Percentiles rank a stretch among this genome's conserved stretches.
Conservation (phyloP, 2,888 invertebrate species). For the Neoitamus cyanurus region DNA sequence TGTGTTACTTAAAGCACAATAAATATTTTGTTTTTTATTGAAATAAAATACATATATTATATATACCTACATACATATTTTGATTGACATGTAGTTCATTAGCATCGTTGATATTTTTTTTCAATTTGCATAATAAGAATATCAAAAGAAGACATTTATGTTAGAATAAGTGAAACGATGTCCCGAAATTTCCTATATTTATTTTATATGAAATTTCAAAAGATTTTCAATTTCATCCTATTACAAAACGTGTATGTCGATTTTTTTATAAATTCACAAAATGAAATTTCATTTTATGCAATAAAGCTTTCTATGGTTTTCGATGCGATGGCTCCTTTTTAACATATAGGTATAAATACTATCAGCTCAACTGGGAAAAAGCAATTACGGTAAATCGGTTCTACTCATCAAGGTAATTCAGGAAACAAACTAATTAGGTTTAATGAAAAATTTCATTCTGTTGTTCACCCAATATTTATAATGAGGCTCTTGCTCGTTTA, state of each 20-base stretch:
- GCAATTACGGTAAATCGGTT: not conserved
- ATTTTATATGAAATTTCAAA: too few relatives aligned
- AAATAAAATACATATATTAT: too few relatives aligned
- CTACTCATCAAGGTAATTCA: not conserved
- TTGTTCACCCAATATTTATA: not conserved
- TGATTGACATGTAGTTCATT: too few relatives aligned
- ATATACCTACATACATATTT: too few relatives aligned
- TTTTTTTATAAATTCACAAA: not conserved
- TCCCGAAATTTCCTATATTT: too few relatives aligned
- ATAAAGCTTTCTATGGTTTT: not conserved
- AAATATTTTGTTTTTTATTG: too few relatives aligned
- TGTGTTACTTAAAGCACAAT: too few relatives aligned
- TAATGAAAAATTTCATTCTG: not conserved
- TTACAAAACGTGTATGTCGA: not conserved
- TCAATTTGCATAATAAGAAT: too few relatives aligned
- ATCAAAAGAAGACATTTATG: too few relatives aligned
- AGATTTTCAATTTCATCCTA: too few relatives aligned
- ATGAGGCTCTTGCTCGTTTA: not conserved
- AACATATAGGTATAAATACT: not conserved
- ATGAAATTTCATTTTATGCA: not conserved
- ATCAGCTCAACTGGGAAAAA: not conserved
- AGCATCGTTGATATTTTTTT: too few relatives aligned
- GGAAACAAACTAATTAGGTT: not conserved
- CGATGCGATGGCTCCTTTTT: not conserved
- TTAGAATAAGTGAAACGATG: too few relatives aligned